These are phyloP conservation scores for Recurvirostra avosetta DNA, from an alignment of 2,113 vertebrate genomes.

Conservation along the genomic window DNA sequence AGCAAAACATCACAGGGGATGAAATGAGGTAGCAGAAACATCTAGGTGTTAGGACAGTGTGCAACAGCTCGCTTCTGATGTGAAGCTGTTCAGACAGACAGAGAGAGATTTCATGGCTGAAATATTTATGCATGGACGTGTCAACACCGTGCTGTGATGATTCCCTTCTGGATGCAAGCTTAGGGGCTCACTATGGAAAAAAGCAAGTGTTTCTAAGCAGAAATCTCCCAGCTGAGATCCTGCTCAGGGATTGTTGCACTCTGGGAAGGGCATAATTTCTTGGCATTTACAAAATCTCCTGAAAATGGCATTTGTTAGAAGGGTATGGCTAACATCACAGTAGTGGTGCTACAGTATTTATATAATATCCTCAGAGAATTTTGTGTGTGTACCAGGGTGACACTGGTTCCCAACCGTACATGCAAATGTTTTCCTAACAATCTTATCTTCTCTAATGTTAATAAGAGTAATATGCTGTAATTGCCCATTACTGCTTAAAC, in stretches of 20 bases:
- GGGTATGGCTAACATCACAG: background rate
- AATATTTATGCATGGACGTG: background rate
- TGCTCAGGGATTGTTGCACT: background rate
- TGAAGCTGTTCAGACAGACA: background rate
- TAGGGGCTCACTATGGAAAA: background rate
- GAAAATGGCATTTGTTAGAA: background rate
- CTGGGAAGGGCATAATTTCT: background rate
- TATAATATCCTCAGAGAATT: background rate
- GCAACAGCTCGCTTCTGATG: background rate
- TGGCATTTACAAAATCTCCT: background rate
- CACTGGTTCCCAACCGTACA: background rate
- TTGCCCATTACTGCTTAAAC: background rate
- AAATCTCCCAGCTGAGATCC: background rate
- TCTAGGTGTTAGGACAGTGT: background rate
- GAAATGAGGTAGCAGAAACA: background rate
- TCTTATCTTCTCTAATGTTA: background rate
- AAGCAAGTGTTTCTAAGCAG: background rate
- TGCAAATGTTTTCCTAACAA: background rate
- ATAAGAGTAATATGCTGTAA: background rate
- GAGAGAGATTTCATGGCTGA: background rate
- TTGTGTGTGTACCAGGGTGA: background rate
- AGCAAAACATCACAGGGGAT: background rate
- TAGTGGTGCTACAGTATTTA: background rate
- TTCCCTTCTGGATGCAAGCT: background rate
- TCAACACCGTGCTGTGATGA: background rate